Conservation (phyloP, 1,140 invertebrate genomes). For the Venustaconcha ellipsiformis region DNA sequence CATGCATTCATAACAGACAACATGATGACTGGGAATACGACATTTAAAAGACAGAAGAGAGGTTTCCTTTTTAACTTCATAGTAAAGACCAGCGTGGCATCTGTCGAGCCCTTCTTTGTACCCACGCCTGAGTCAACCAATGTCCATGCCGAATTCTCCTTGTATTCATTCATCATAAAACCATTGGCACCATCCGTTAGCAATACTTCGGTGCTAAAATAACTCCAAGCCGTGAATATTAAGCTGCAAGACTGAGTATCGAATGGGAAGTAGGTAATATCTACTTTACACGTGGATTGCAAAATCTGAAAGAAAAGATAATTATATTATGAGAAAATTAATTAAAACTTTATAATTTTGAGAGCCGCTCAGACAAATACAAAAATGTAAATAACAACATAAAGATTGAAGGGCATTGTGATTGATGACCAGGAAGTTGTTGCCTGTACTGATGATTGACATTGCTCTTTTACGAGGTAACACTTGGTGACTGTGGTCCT, state of each 20-base stretch:
- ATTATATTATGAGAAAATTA: no score
- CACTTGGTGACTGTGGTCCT: no score
- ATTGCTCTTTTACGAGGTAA: no score
- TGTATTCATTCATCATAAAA: neutral
- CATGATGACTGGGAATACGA: conserved; percentile 25
- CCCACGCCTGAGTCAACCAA: neutral
- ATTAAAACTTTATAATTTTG: no score
- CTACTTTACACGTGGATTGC: neutral
- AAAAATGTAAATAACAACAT: no score
- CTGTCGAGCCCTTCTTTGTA: neutral
- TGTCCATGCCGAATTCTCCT: conserved; percentile 15
- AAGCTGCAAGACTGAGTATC: conserved; percentile 22
- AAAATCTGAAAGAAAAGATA: no score
- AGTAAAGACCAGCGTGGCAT: conserved; percentile 15
- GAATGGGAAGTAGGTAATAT: conserved; percentile 29
- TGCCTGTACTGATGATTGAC: no score
- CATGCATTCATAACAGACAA: conserved; percentile 1
- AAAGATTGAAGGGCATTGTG: no score
- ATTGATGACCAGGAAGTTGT: no score
- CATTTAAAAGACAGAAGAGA: conserved; percentile 19
- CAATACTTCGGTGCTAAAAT: neutral
- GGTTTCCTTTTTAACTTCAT: conserved; percentile 28
- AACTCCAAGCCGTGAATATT: conserved; percentile 25
- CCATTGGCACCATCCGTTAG: neutral
- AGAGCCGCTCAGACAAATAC: no score